A percentile compares a stretch with the other conserved stretches of the same genome.
Conservation (phyloP, 2,797 vertebrate species). For the Kryptolebias ocellatus region DNA sequence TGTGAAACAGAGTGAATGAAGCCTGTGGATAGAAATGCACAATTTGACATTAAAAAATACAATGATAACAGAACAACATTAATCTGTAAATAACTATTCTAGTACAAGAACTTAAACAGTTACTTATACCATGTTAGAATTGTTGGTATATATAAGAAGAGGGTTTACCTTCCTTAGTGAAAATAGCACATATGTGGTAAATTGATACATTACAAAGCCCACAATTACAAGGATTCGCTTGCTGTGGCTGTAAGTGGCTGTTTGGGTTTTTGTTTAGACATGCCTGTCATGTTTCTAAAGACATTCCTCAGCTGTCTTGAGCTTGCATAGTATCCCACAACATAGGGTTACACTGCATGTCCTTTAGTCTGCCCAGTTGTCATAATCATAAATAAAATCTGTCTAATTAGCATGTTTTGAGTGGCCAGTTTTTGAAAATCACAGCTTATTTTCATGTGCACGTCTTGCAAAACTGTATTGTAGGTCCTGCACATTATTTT, state of each 20-base stretch:
- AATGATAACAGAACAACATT: conserved; percentile 9
- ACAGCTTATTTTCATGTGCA: no score
- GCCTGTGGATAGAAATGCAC: conserved; percentile 27
- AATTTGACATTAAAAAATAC: conserved; percentile 20
- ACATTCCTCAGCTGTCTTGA: conserved; percentile 53
- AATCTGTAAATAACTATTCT: conserved; percentile 1
- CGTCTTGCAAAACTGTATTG: no score
- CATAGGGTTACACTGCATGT: conserved; percentile 33
- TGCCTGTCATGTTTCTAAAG: conserved; percentile 52
- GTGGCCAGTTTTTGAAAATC: no score
- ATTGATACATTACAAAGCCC: conserved; percentile 13
- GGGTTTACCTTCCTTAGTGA: conserved; percentile 1
- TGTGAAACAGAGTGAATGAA: conserved; percentile 58
- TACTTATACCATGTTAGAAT: conserved; percentile 2
- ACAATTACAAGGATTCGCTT: conserved; percentile 29
- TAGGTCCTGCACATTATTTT: no score
- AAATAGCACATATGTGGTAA: conserved; percentile 10
- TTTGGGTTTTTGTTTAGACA: conserved; percentile 58
- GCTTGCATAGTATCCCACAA: conserved; percentile 20
- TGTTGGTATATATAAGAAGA: conserved; percentile 2
- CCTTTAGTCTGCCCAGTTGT: conserved; percentile 18
- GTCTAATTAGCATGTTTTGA: conserved; percentile 6
- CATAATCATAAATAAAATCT: conserved; percentile 9
- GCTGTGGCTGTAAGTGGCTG: conserved; percentile 25
- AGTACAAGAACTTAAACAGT: not conserved